Conservation (phyloP, 2,797 vertebrate genomes). For the Macroramphosus scolopax region DNA sequence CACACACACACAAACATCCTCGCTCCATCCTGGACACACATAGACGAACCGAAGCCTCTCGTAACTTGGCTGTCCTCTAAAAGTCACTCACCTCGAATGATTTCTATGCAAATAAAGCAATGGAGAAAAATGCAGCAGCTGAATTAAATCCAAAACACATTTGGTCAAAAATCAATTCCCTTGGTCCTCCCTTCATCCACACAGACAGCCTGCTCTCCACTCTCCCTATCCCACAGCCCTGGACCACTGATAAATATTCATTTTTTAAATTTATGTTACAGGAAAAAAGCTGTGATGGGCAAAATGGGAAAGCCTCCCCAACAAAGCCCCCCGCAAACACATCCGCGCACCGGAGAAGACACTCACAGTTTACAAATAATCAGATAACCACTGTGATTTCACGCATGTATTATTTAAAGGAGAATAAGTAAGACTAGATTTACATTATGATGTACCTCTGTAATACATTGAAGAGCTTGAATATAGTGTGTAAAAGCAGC, state of each 20-base stretch:
- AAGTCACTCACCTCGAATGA: slow-evolving; percentile 82
- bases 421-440: too few relatives aligned
- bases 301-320: slow-evolving; percentile 65
- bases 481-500: slow-evolving; percentile 32
- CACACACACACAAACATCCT: slow-evolving; percentile 9
- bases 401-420: slow-evolving; percentile 31
- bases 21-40: slow-evolving; percentile 30
- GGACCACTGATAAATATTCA: slow-evolving; percentile 89
- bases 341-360: too few relatives aligned
- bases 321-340: too few relatives aligned
- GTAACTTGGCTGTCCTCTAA: slow-evolving; percentile 73
- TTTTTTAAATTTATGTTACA: slow-evolving; percentile 71
- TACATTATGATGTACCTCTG: slow-evolving; percentile 30
- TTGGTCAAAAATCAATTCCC: slow-evolving; percentile 88
- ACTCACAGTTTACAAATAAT: slow-evolving; percentile 18
- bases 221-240: slow-evolving; percentile 67
- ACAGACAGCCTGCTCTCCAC: slow-evolving; percentile 49
- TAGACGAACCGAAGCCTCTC: slow-evolving; percentile 11
- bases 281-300: slow-evolving; percentile 73
- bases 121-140: slow-evolving; percentile 64
- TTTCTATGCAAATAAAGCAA: slow-evolving; percentile 84
- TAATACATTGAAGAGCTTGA: slow-evolving; percentile 18
- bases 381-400: too few relatives aligned
- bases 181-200: slow-evolving; percentile 44
- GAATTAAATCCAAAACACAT: slow-evolving; percentile 82